phyloP scores from a whole-genome alignment of 2,113 vertebrate genomes.

The Seriola quinqueradiata region DNA sequence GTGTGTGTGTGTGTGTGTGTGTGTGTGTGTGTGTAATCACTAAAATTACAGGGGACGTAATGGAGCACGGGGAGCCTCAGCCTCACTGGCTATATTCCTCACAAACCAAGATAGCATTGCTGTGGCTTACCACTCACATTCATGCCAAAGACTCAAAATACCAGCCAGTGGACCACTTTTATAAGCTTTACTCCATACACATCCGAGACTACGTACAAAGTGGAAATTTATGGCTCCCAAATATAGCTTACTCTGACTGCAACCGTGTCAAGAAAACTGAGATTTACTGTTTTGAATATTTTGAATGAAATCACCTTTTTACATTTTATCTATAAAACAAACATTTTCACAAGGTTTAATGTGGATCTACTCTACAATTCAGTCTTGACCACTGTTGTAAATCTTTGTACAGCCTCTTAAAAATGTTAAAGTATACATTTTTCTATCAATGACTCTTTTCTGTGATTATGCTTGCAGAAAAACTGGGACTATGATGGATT shows the following conservation, averaged over 20 bases:
- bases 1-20: slow-evolving; percentile 56
- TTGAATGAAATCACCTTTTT: slow-evolving; percentile 53
- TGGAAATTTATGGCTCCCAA: slow-evolving; percentile 73
- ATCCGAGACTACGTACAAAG: slow-evolving; percentile 69
- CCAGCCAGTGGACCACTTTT: slow-evolving; percentile 79
- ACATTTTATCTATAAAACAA: slow-evolving; percentile 30
- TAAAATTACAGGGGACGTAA: slow-evolving; percentile 83
- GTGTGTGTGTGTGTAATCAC: slow-evolving; percentile 65
- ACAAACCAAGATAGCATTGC: slow-evolving; percentile 83
- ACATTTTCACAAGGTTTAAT: slow-evolving; percentile 44
- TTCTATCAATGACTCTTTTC: slow-evolving; percentile 67
- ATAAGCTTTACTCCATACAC: slow-evolving; percentile 75
- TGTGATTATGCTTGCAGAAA: slow-evolving; percentile 62
- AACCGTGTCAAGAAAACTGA: slow-evolving; percentile 41
- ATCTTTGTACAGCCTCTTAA: slow-evolving; percentile 36
- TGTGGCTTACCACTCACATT: slow-evolving; percentile 80
- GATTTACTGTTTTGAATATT: slow-evolving; percentile 44
- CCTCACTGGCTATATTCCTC: slow-evolving; percentile 76
- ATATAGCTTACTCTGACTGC: slow-evolving; percentile 58
- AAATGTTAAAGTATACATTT: slow-evolving; percentile 27
- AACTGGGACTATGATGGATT: slow-evolving; percentile 13
- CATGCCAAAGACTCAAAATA: slow-evolving; percentile 80
- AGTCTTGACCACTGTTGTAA: slow-evolving; percentile 22
- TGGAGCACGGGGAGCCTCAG: slow-evolving; percentile 76
- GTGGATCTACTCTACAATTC: slow-evolving; percentile 20